Conservation (phyloP, 2,888 invertebrate species). For the Apodemia hepburni region DNA sequence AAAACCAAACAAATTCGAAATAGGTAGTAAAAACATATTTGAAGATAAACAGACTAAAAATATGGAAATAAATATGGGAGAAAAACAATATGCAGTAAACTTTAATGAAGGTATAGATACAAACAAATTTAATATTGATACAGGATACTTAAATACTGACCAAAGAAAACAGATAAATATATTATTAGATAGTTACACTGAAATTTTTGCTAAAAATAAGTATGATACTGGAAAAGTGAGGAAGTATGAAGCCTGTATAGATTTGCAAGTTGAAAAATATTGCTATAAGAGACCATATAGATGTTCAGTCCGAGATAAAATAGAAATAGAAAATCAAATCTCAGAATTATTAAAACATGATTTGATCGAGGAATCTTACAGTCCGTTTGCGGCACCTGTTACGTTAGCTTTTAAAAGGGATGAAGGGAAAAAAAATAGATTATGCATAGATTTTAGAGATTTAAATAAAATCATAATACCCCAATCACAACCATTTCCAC, state of each 20-base stretch:
- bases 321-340: not conserved
- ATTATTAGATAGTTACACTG: not conserved
- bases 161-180: no score
- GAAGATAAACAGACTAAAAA: slow-evolving; percentile 14
- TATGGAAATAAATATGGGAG: slow-evolving; percentile 15
- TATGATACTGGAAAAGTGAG: not conserved
- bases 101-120: slow-evolving; percentile 30
- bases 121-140: slow-evolving; percentile 27
- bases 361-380: no score
- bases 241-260: not conserved
- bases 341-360: no score
- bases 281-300: not conserved
- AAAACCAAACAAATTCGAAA: not conserved
- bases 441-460: not conserved
- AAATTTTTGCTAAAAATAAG: not conserved
- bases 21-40: slow-evolving; percentile 10
- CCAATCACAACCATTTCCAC: slow-evolving; percentile 3
- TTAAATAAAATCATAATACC: slow-evolving; percentile 12
- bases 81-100: slow-evolving; percentile 24
- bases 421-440: not conserved
- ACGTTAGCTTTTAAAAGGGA: no score
- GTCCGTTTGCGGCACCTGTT: no score
- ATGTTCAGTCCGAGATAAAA: not conserved
- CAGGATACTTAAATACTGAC: slow-evolving; percentile 11
- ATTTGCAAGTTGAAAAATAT: not conserved